Conservation (phyloP, 2,888 invertebrate genomes). For the Drosophila falleni region DNA sequence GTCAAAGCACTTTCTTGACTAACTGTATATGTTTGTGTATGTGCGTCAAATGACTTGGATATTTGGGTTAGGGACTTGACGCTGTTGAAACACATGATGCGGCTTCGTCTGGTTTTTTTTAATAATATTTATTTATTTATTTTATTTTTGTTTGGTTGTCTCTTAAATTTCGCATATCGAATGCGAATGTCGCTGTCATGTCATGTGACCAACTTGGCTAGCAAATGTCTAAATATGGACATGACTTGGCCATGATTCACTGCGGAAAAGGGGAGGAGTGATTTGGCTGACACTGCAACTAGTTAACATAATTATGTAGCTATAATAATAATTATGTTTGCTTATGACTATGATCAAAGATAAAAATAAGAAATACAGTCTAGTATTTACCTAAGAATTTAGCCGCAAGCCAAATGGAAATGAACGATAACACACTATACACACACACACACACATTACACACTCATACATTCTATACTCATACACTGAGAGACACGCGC, state of each 20-base stretch:
- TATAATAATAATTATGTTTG: conserved; percentile 32
- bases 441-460: conserved; percentile 1
- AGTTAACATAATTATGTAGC: conserved; percentile 15
- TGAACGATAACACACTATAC: conserved; percentile 59
- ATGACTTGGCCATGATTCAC: conserved; percentile 64
- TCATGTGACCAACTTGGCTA: conserved; percentile 74
- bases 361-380: conserved; percentile 9
- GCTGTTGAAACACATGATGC: conserved; percentile 62
- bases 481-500: conserved; percentile 6
- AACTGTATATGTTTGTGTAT: conserved; percentile 6
- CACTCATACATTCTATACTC: conserved; percentile 4
- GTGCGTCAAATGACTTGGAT: conserved; percentile 60
- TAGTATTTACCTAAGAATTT: conserved; percentile 31
- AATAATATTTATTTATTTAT: conserved; percentile 13
- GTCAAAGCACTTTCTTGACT: no score
- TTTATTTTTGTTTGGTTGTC: conserved; percentile 17
- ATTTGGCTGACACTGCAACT: conserved; percentile 11
- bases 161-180: conserved; percentile 54
- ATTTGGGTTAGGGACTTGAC: conserved; percentile 68
- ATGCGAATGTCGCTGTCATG: conserved; percentile 50
- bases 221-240: conserved; percentile 74
- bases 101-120: conserved; percentile 23
- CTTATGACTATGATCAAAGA: conserved; percentile 17
- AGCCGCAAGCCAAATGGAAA: conserved; percentile 53
- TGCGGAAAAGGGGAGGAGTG: conserved; percentile 9